Conservation (phyloP, 2,797 vertebrate species). For the Periophthalmus magnuspinnatus region DNA sequence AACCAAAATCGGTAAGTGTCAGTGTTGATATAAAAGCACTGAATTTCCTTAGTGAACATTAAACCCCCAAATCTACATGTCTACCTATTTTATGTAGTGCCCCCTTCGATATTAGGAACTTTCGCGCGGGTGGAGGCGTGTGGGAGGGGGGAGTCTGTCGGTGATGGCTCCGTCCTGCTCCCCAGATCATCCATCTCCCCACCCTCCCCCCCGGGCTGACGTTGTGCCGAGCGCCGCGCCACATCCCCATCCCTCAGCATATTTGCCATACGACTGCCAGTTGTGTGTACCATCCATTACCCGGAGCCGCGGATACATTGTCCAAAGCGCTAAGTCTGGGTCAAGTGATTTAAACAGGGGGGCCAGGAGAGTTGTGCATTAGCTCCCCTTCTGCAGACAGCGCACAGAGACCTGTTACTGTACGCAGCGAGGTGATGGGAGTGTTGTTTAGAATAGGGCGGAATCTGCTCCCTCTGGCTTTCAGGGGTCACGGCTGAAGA, state of each 20-base stretch:
- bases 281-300: constrained; percentile 72
- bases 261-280: constrained; percentile 67
- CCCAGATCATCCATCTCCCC: constrained; percentile 73
- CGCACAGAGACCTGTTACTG: constrained; percentile 69
- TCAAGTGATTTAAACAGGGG: constrained; percentile 76
- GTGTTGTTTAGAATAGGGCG: constrained; percentile 76
- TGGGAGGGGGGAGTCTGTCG: constrained; percentile 43
- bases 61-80: background rate
- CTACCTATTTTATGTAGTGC: constrained; percentile 26
- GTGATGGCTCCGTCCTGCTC: constrained; percentile 69
- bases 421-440: constrained; percentile 67
- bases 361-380: constrained; percentile 46
- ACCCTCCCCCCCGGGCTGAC: constrained; percentile 29
- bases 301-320: constrained; percentile 61
- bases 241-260: constrained; percentile 71
- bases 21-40: too few species aligned
- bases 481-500: constrained; percentile 68
- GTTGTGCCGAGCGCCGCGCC: constrained; percentile 46
- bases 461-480: constrained; percentile 64
- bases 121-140: background rate
- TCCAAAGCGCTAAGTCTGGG: constrained; percentile 71
- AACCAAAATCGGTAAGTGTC: too few species aligned
- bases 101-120: constrained; percentile 50
- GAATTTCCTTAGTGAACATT: constrained; percentile 1
- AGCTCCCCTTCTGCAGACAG: constrained; percentile 42